Percentiles rank a stretch among this genome's conserved stretches.
phyloP scores from a whole-genome alignment of 2,888 invertebrate genomes.

The Sclerodermus sp. region DNA sequence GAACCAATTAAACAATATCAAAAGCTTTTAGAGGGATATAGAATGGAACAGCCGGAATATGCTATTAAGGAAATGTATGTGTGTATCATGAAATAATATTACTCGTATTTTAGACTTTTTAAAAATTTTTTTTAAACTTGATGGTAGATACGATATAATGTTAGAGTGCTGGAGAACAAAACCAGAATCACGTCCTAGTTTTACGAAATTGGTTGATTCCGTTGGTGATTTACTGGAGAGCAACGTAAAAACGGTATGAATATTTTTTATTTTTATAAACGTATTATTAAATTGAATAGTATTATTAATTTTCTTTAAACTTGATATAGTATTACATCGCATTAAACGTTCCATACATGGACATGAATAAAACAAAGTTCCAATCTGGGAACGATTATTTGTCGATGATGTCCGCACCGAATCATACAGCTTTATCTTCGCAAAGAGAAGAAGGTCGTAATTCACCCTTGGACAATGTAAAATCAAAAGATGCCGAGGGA shows the following conservation, averaged over 20 bases:
- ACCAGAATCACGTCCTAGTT: conserved; percentile 78
- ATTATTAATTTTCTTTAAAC: neutral
- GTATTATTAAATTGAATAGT: neutral
- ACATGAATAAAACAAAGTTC: conserved; percentile 66
- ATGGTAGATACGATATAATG: conserved; percentile 77
- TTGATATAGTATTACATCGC: conserved; percentile 80
- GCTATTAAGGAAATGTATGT: conserved; percentile 76
- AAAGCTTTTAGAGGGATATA: conserved; percentile 79
- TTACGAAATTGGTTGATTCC: conserved; percentile 72
- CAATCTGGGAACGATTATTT: conserved; percentile 70
- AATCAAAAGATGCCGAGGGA: too few relatives aligned
- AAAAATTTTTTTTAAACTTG: neutral
- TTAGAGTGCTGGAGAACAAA: conserved; percentile 81
- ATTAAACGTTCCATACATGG: conserved; percentile 76
- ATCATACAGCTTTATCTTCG: conserved; percentile 67
- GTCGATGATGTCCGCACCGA: conserved; percentile 76
- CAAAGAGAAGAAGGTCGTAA: too few relatives aligned
- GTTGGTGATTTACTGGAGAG: conserved; percentile 82
- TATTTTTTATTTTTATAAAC: neutral
- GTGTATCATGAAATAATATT: neutral
- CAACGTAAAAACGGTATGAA: conserved; percentile 71
- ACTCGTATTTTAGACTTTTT: neutral
- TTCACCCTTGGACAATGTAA: too few relatives aligned
- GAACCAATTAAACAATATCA: conserved; percentile 72
- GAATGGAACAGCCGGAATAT: conserved; percentile 85